A percentile compares a stretch with the other conserved stretches of the same genome.
Evolutionary conservation across 2,113 vertebrate genomes (phyloP).

Genomic region (Tragelaphus imberbis): DNA sequence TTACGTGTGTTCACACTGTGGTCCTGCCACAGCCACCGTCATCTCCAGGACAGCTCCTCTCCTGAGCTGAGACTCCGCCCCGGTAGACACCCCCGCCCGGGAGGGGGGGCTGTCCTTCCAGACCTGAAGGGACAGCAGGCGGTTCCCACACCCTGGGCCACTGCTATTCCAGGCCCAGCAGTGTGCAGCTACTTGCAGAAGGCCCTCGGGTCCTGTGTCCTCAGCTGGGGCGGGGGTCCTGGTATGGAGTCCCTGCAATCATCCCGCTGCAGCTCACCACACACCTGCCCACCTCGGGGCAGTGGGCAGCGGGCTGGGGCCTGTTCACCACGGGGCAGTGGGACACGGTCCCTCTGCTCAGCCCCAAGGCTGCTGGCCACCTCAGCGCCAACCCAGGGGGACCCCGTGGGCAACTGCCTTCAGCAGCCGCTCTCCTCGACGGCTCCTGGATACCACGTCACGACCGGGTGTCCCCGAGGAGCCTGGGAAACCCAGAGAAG

Average conservation of each 20-base stretch:
- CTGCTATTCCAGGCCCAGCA: not conserved
- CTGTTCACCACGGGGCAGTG: not conserved
- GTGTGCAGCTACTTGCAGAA: not conserved
- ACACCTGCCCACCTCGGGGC: not conserved
- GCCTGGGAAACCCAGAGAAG: not conserved
- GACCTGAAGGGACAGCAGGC: not conserved
- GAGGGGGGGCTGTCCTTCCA: no score
- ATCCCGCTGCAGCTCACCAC: rapidly evolving
- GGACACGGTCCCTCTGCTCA: not conserved
- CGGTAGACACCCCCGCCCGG: not conserved
- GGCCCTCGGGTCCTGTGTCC: not conserved
- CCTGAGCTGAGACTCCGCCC: not conserved
- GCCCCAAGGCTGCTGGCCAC: not conserved
- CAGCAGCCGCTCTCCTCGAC: not conserved
- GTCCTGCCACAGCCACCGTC: not conserved
- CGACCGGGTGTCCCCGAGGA: not conserved
- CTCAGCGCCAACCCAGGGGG: not conserved
- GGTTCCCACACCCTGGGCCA: not conserved
- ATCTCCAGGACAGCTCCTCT: not conserved
- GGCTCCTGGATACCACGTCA: not conserved
- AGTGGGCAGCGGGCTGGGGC: not conserved
- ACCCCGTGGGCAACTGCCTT: not conserved
- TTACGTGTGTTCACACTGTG: not conserved
- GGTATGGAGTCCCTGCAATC: not conserved
- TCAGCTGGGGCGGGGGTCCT: not conserved